Conservation (phyloP, 2,113 vertebrate genomes). For the Hyperoodon ampullatus region DNA sequence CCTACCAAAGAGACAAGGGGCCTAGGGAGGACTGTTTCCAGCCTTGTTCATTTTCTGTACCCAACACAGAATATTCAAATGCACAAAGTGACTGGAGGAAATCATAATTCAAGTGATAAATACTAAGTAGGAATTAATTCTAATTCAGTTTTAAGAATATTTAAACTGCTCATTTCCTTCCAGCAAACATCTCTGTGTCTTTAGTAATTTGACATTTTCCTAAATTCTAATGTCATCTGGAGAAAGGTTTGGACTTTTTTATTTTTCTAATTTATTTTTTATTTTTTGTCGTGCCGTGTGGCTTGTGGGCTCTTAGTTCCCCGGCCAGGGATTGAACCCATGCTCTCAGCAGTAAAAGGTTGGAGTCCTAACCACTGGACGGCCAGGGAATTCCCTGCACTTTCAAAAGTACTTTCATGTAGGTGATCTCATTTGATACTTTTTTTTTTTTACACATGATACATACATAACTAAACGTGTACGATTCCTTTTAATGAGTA, state of each 20-base stretch:
- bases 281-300: not conserved
- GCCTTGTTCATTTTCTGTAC: constrained; percentile 84
- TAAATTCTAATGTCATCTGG: not conserved
- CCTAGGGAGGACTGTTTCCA: constrained; percentile 79
- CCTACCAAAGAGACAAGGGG: constrained; percentile 86
- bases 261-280: not conserved
- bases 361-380: not conserved
- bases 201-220: not conserved
- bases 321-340: not conserved
- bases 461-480: not conserved
- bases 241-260: not conserved
- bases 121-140: constrained; percentile 32
- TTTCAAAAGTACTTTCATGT: not conserved
- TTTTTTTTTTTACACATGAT: not conserved
- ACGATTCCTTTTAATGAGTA: not conserved
- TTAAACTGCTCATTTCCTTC: not conserved
- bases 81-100: constrained; percentile 87
- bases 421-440: not conserved
- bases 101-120: constrained; percentile 45
- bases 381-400: not conserved
- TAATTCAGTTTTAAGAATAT: constrained; percentile 43
- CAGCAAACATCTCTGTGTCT: not conserved
- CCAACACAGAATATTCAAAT: constrained; percentile 85
- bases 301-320: not conserved
- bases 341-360: not conserved